Base-by-base conservation (phyloP, 1,140 invertebrate species). In the Heliconius melpomene region DNA sequence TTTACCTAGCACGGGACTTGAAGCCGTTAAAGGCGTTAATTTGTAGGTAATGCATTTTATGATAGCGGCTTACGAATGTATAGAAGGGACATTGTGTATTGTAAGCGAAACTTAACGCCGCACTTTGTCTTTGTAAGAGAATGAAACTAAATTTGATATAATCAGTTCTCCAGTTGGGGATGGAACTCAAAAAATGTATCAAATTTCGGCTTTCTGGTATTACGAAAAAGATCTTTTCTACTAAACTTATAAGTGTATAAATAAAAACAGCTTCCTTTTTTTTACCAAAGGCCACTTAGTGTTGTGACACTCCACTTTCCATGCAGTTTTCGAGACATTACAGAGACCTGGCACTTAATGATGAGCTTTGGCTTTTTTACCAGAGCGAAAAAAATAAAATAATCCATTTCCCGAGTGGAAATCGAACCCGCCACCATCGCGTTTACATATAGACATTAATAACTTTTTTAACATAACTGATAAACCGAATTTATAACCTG, bases 1-100 rank as follows among this genome's bases (percentile, higher is more conserved):
- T 88, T 88, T 86, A 79, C 81, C 82, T 80, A 77, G 79, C 75
- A 75, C 80, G 80, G 82, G 82, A 85, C 78, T 88, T 79, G 83
- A 85, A 87, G 79, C 83, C 82, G 86, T 83, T 85, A 79, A 82
- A 86, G 82, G 84, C 83, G 82, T 83, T 89, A 89, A 89, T 88
- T 86, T 82, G 83, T 81, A 85, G 75, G 80, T 89, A 88, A 89
- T 88, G 88, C 84, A 82, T 89, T 89, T 89, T 89, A 89, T 89
- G 86, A 85, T 81, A 75, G 72, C 78, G 82, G 74, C 36, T 79
- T 83, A 50, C 20, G 50, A 85, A 85, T 13, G n/a, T 52, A 50
- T 82, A 87, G 87, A 88, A n/a, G 70, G 16, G 80, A 52, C 2
- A 23, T 60, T 9, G 20, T n/a, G 7, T 57, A 9, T n/a, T 57